These are phyloP conservation scores for Nyctibius bracteatus DNA, from an alignment of 2,113 vertebrate genomes.

Conservation along the genomic window DNA sequence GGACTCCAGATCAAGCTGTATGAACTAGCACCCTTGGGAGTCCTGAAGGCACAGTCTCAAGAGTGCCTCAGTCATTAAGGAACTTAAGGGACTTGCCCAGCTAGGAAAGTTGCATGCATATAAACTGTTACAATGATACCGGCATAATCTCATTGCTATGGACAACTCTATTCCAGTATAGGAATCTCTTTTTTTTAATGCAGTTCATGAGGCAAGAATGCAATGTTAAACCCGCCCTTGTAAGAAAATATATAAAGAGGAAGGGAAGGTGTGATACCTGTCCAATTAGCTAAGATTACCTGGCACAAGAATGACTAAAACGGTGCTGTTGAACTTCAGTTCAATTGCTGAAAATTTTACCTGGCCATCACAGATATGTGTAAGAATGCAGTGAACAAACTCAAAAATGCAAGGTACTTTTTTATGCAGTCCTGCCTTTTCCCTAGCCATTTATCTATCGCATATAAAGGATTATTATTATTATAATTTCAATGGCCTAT, in stretches of 20 bases:
- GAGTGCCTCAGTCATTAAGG: not conserved
- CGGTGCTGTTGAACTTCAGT: not conserved
- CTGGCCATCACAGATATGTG: not conserved
- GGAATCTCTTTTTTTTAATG: not conserved
- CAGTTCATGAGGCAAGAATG: not conserved
- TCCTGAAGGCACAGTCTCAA: not conserved
- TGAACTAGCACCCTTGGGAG: not conserved
- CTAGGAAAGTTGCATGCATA: not conserved
- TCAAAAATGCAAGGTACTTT: not conserved
- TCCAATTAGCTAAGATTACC: not conserved
- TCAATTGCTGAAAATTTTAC: not conserved
- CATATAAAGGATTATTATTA: not conserved
- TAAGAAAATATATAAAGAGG: not conserved
- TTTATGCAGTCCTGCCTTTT: not conserved
- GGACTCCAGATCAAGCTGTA: fast-evolving
- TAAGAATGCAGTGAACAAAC: not conserved
- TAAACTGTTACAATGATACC: not conserved
- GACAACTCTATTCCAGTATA: not conserved
- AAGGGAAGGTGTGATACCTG: not conserved
- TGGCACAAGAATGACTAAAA: not conserved
- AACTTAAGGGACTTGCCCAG: not conserved
- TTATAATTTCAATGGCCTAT: not conserved
- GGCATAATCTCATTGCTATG: not conserved
- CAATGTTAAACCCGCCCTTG: not conserved
- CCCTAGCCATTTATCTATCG: not conserved